Conservation (phyloP, 2,113 vertebrate species). For the Hypomesus transpacificus region DNA sequence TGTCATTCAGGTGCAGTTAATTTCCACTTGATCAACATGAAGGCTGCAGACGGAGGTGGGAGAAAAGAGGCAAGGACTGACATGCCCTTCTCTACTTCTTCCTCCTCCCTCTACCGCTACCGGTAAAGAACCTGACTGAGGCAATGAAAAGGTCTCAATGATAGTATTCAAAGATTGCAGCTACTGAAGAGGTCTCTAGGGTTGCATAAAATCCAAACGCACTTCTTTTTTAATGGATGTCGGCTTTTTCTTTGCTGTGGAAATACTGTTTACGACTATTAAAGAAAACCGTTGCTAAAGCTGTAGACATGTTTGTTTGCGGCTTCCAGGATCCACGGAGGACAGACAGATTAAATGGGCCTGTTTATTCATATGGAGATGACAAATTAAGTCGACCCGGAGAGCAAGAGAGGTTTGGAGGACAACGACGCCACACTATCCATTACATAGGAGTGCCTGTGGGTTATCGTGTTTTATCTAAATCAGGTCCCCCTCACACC, state of each 20-base stretch:
- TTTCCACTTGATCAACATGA: constrained; percentile 72
- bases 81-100: neutral
- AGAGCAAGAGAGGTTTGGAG: constrained; percentile 56
- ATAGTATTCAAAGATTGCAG: too few species aligned
- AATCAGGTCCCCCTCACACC: constrained; percentile 60
- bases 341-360: constrained; percentile 66
- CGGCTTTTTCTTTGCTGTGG: constrained; percentile 12
- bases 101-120: neutral
- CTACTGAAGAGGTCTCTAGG: too few species aligned
- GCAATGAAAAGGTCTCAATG: too few species aligned
- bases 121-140: too few species aligned
- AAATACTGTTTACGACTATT: too few species aligned
- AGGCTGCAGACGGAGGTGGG: constrained; percentile 40
- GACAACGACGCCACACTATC: constrained; percentile 55
- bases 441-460: constrained; percentile 65
- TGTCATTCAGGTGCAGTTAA: constrained; percentile 72
- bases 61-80: constrained; percentile 33
- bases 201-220: neutral
- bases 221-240: constrained; percentile 59
- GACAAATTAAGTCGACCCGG: constrained; percentile 64
- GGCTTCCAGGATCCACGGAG: constrained; percentile 43
- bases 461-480: constrained; percentile 67
- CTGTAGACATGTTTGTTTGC: constrained; percentile 12
- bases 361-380: constrained; percentile 74
- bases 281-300: neutral